Base-by-base conservation (phyloP, 1,140 invertebrate genomes). In the Lordiphosa stackelbergi region DNA sequence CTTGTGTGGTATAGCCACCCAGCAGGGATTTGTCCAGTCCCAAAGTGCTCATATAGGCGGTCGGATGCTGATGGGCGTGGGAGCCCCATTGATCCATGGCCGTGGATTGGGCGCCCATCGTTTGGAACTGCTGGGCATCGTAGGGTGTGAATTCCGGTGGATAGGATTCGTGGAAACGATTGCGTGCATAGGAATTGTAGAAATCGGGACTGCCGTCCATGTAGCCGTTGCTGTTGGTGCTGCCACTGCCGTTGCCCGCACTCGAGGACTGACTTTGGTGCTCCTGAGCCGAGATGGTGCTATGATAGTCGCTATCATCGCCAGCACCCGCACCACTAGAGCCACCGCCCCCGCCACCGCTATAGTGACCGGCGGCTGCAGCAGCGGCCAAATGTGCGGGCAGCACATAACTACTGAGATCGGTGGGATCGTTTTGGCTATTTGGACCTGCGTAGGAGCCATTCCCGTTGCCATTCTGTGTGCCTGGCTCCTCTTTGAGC, bases 51-150 rank as follows among this genome's bases (percentile, higher is more conserved):
- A 88, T 85, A 52, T 83, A 88, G 3, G 85, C 74, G 4, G 85
- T 77, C 28, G 77, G 77, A 78, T 88, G 79, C 41, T 86, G 86
- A 45, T 74, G 90, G 38, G 87, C 70, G 88, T 93, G 90, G 40
- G 92, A 85, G 69, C 86, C 79, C 90, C 88, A 90, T 79, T 88
- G 88, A 70, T 88, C 90, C 54, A 89, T 89, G 65, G 90, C 89
- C 38, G 64, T 56, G 11, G 90, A 91, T 66, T 91, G 91, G 41
- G 91, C 93, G 10, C 95, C 94, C 73, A 96, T 95, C 53, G 94
- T 93, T 88, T 95, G 94, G 87, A 95, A 96, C 51, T 93, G 90
- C 59, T 91, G 90, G 43, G 91, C 90, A 69, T 95, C 94, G 72
- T 93, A 94, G 7, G 91, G 90, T 38, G 90, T 90, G 13, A 73